These are phyloP conservation scores for Aleadryas rufinucha DNA, from an alignment of 2,113 vertebrate genomes.

Conservation along the genomic window DNA sequence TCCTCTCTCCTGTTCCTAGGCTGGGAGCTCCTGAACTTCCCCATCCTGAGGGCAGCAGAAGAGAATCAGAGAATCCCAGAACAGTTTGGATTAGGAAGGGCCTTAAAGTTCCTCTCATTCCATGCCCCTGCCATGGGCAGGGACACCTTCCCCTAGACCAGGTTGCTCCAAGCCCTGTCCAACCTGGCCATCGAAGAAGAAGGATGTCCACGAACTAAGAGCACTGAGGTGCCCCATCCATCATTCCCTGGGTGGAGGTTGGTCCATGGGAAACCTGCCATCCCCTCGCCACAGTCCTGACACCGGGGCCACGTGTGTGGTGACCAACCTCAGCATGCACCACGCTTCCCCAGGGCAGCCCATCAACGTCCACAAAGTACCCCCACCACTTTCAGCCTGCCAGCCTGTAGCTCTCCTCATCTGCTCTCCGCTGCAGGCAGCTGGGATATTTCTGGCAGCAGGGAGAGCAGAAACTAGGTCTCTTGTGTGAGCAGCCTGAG, in stretches of 20 bases:
- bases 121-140: too few relatives aligned
- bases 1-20: background rate
- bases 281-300: accelerated
- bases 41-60: background rate
- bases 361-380: background rate
- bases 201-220: too few relatives aligned
- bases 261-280: accelerated
- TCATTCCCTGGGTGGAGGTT: background rate
- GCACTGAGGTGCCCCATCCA: background rate
- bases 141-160: background rate
- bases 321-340: background rate
- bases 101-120: background rate
- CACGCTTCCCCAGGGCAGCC: accelerated
- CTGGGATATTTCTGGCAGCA: background rate
- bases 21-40: background rate
- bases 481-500: background rate
- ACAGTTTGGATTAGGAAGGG: accelerated
- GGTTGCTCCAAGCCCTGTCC: background rate
- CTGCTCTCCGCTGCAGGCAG: background rate
- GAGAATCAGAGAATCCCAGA: background rate
- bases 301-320: accelerated
- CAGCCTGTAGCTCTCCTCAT: background rate
- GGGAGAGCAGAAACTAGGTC: background rate
- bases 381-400: accelerated
- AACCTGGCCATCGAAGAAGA: background rate